Evolutionary conservation across 2,888 invertebrate species (phyloP), one percentile per base, ranked within the genome.

Genomic region (Aricia artaxerxes): DNA sequence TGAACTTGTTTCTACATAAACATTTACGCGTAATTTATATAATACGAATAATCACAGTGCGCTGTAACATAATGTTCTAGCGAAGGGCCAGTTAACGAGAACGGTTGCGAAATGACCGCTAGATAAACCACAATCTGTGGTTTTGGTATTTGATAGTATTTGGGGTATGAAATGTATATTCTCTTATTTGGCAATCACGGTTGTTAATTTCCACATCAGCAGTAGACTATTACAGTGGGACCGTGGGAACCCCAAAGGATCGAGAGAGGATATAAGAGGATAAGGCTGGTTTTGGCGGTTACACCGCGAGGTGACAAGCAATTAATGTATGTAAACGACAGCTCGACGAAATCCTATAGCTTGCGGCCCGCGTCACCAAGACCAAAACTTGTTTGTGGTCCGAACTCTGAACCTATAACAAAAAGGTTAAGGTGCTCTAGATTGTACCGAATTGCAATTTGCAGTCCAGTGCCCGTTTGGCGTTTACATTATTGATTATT

Each of bases 71-170:
- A 24, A n/a, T 61, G 24, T 64, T 31, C 0, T 38, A 13, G 35
- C 5, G 69, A 69, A 69, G 69, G 69, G 35, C 35, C 11, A 24
- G 11, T 31, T 69, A 69, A 69, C 35, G 13, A 35, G 69, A 69
- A 16, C 35, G 35, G 69, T 69, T 69, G 69, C 35, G 69, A 38
- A 35, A 69, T 13, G 35, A 69, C 69, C 38, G 13, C 69, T 16
- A 5, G 13, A 69, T 31, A 69, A 4, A 31, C 64, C 64, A 31
- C 64, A 35, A 69, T 1, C 69, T 38, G 69, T 16, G 69, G 69
- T 69, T 69, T 35, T 35, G 69, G 64, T 69, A 35, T 69, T 69
- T 16, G 69, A 69, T 69, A 69, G 69, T 69, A 69, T 69, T 69
- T 69, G 69, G 69, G 69, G 35, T 5, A 9, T 69, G 69, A 24